phyloP scores from a whole-genome alignment of 2,888 invertebrate genomes.

The Rhagophthalmus giganteus region DNA sequence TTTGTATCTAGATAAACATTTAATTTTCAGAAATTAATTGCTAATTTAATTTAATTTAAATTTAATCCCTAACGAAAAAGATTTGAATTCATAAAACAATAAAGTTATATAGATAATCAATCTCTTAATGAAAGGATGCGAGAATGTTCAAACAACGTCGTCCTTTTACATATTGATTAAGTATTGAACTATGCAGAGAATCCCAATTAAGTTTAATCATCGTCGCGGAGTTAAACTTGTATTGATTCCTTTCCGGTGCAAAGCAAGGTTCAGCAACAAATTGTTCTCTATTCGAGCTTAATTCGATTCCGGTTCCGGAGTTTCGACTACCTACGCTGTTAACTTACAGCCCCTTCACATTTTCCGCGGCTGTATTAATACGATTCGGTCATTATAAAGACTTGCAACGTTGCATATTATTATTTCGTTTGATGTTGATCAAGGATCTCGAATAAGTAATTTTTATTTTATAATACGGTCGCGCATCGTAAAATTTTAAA shows the following conservation, averaged over 20 bases:
- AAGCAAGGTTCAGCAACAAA: conserved; percentile 42
- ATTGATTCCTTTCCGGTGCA: conserved; percentile 43
- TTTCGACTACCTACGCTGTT: conserved; percentile 39
- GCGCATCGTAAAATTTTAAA: too few species aligned
- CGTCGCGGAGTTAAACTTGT: conserved; percentile 40
- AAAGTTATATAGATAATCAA: too few species aligned
- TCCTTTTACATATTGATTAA: conserved; percentile 17
- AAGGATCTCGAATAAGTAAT: too few species aligned
- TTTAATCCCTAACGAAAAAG: too few species aligned
- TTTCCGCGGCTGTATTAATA: conserved; percentile 27
- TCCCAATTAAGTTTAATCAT: conserved; percentile 41
- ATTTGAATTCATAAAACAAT: too few species aligned
- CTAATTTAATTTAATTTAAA: too few species aligned
- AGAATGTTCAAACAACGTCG: conserved; percentile 7
- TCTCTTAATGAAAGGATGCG: neutral
- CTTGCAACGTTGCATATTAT: too few species aligned
- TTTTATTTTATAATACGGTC: too few species aligned
- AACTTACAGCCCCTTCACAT: conserved; percentile 25
- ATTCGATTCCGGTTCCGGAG: conserved; percentile 45
- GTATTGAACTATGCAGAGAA: conserved; percentile 30
- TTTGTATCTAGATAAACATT: too few species aligned
- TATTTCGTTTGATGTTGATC: too few species aligned
- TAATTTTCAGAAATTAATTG: too few species aligned
- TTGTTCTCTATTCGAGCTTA: conserved; percentile 47
- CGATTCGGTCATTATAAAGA: conserved; percentile 19